phyloP scores from a whole-genome alignment of 2,797 vertebrate species.

The Clarias fuscus region DNA sequence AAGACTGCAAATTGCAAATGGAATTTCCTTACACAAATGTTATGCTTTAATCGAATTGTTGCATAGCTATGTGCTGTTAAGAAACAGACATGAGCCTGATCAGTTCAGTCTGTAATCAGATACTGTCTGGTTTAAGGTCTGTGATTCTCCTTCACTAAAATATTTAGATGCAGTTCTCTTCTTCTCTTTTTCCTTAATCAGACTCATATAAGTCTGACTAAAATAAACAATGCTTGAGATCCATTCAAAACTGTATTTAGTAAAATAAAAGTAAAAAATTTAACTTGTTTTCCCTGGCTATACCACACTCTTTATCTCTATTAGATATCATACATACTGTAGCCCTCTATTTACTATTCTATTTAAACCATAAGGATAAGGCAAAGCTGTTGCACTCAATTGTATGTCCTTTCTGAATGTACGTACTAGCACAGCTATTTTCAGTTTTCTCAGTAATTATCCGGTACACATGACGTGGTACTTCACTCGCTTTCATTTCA shows the following conservation, averaged over 20 bases:
- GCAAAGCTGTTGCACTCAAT: neutral
- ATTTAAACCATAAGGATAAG: neutral
- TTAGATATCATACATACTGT: neutral
- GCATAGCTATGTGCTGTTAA: neutral
- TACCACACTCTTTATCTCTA: neutral
- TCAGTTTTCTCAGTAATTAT: constrained; percentile 11
- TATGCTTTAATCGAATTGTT: neutral
- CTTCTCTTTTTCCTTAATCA: neutral
- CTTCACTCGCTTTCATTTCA: neutral
- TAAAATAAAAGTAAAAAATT: neutral
- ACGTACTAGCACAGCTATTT: neutral
- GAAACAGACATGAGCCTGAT: neutral
- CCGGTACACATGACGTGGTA: neutral
- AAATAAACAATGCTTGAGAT: neutral
- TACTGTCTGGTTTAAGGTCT: no score
- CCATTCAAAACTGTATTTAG: neutral
- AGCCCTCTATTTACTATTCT: neutral
- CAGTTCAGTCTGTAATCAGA: neutral
- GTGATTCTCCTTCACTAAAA: neutral
- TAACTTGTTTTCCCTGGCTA: neutral
- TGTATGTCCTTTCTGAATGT: neutral
- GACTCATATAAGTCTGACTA: no score
- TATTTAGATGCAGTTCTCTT: neutral
- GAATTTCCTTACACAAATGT: neutral
- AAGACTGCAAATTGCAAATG: neutral